Percentiles rank a stretch among this genome's conserved stretches.
These are phyloP conservation scores for Anomalospiza imberbis DNA, from an alignment of 2,797 vertebrate species.

Conservation along the genomic window DNA sequence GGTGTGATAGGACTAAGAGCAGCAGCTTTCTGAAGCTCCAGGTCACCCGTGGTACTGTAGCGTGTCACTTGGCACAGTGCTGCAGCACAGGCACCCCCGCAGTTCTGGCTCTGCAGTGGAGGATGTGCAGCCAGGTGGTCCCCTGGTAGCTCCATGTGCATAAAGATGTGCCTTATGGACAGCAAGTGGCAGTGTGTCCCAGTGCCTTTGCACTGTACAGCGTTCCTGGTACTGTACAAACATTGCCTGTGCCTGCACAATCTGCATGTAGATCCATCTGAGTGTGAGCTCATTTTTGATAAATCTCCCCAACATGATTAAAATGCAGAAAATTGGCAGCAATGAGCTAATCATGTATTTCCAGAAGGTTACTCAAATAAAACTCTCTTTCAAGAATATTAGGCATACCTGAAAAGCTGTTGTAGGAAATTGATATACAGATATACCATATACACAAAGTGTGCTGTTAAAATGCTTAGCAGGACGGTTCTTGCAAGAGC, in stretches of 20 bases:
- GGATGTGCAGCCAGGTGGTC: not conserved
- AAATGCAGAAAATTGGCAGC: not conserved
- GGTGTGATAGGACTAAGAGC: not conserved
- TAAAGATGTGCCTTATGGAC: not conserved
- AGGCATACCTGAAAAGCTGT: not conserved
- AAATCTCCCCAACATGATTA: not conserved
- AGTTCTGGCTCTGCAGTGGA: not conserved
- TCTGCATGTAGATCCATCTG: not conserved
- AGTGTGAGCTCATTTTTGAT: not conserved
- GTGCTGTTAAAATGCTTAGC: not conserved
- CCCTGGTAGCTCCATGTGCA: not conserved
- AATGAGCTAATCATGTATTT: not conserved
- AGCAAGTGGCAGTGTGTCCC: not conserved
- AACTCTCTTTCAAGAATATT: not conserved
- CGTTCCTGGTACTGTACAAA: not conserved
- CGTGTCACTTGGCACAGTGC: rapidly evolving
- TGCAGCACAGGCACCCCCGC: rapidly evolving
- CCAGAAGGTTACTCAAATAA: not conserved
- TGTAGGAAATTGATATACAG: not conserved
- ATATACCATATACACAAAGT: not conserved
- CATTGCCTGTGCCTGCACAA: not conserved
- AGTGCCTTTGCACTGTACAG: not conserved
- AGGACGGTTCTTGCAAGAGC: not conserved
- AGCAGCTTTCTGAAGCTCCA: not conserved
- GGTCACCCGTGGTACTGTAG: not conserved